Conservation (phyloP, 2,797 vertebrate species). For the Sebastes baramenuke region DNA sequence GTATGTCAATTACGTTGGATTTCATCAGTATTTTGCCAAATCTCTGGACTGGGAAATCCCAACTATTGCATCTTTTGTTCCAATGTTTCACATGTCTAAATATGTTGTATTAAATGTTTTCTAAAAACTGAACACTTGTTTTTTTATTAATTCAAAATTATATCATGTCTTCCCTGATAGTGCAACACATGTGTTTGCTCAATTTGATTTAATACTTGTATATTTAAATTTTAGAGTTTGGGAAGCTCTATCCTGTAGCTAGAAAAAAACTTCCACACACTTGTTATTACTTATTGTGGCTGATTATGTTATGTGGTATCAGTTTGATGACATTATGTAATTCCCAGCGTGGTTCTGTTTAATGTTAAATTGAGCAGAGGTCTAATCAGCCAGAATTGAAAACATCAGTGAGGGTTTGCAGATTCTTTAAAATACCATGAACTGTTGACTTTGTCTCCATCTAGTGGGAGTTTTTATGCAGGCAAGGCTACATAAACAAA, state of each 20-base stretch:
- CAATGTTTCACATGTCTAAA: conserved; percentile 8
- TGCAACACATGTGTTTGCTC: not conserved
- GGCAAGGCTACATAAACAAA: not conserved
- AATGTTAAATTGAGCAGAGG: not conserved
- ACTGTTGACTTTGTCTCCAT: conserved; percentile 26
- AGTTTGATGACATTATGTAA: not conserved
- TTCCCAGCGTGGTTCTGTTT: not conserved
- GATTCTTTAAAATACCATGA: not conserved
- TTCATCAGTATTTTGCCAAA: not conserved
- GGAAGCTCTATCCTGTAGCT: not conserved
- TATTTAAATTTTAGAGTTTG: not conserved
- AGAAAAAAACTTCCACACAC: not conserved
- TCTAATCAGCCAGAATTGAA: not conserved
- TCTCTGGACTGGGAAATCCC: not conserved
- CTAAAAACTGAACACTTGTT: not conserved
- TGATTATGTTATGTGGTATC: not conserved
- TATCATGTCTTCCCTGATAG: not conserved
- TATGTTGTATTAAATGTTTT: conserved; percentile 44
- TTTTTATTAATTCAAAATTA: not conserved
- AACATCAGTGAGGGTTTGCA: not conserved
- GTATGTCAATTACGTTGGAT: not conserved
- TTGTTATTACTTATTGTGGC: not conserved
- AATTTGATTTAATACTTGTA: not conserved
- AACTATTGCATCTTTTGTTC: not conserved
- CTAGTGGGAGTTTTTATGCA: not conserved